Evolutionary conservation across 2,797 vertebrate genomes (phyloP), one percentile per base, ranked within the genome.

Genomic region (Synaphobranchus kaupii): DNA sequence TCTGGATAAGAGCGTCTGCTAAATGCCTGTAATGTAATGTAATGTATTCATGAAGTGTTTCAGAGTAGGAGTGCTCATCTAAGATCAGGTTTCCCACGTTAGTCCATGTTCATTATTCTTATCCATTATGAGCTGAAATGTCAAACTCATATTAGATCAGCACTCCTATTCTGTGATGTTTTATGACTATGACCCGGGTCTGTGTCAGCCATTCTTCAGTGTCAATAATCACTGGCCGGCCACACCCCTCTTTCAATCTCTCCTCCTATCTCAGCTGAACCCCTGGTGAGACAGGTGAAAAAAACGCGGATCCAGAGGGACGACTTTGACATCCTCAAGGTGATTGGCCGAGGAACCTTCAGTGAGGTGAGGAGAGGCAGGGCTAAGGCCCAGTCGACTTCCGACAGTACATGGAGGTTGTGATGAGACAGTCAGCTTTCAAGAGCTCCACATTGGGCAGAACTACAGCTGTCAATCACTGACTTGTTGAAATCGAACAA

Each of bases 281-380:
- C 97, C 34, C 90, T 97, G 86, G 96, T 96, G 28, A 91, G 91
- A 83, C 94, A 95, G 88, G 94, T 97, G 90, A 97, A 95, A 92
- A 96, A 94, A 89, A 95, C 94, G 7, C 95, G 95, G n/a, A 94
- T 98, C 87, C 96, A 96, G 87, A 95, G 97, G 83, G 95, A 96
- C 0, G 97, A 98, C 91, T 98, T 98, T 87, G 95, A 97, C 88
- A 97, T 98, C 90, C 90, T 98, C 84, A 97, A 97, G 92, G 97
- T 98, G 93, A 97, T 98, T 44, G 97, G 97, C 39, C 94, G 97
- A 39, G 97, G 97, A n/a, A 97, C 97, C 1, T 96, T 96, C 88
- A 96, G 95, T 81, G 95, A 95, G 95, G 96, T 96, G 86, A 94
- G 93, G 6, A n/a, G 22, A 0, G 60, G 58, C 63, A 3, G 34